phyloP scores from a whole-genome alignment of 37 sponge, comb jelly and placozoan species.

The Aplysina aerophoba region DNA sequence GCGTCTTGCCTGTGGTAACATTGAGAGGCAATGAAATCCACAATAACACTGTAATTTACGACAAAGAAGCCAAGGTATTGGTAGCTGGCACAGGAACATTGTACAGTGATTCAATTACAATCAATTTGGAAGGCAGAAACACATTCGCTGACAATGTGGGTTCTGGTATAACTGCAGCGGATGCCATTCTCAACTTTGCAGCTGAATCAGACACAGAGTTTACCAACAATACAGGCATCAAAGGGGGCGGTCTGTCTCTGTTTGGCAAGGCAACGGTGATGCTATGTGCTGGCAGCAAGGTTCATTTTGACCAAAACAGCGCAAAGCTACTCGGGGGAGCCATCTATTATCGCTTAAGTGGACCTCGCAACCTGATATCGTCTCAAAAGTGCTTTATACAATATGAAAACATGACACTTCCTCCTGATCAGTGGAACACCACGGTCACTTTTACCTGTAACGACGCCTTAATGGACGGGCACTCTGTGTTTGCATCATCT shows the following conservation, averaged over 20 bases:
- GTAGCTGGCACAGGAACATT: slow-evolving; percentile 5
- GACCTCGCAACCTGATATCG: background rate
- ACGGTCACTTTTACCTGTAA: background rate
- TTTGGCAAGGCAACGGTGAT: background rate
- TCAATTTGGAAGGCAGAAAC: background rate
- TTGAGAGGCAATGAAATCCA: background rate
- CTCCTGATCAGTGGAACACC: slow-evolving; percentile 7
- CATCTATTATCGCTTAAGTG: background rate
- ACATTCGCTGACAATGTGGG: background rate
- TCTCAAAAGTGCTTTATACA: slow-evolving; percentile 9
- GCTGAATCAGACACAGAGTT: background rate
- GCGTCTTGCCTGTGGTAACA: background rate
- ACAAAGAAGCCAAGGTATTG: background rate
- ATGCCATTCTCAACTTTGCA: background rate
- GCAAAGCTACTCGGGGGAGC: background rate
- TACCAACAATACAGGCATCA: background rate
- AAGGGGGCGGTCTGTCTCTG: slow-evolving; percentile 1
- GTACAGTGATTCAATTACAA: background rate
- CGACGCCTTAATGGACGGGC: background rate
- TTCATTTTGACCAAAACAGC: background rate
- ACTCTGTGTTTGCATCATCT: background rate
- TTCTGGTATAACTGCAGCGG: background rate
- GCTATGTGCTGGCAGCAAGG: background rate
- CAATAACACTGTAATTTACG: background rate
- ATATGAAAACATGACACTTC: background rate